These are phyloP conservation scores for Drosophila conformis DNA, from an alignment of 2,888 invertebrate genomes.

Conservation along the genomic window DNA sequence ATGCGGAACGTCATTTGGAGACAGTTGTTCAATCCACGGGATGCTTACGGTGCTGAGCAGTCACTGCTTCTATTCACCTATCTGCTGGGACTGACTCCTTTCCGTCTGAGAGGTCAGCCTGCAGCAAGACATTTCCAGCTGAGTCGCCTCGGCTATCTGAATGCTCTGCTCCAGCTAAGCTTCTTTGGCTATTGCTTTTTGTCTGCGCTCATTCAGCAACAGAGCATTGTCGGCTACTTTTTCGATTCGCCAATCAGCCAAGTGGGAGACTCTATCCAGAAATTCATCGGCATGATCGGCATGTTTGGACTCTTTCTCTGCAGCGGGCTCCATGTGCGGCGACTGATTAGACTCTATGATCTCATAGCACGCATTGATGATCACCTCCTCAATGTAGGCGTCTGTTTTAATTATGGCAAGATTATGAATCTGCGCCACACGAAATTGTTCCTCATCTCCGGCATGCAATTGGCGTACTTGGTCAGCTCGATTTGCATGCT, in stretches of 20 bases:
- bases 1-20: slow-evolving; percentile 54
- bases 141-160: slow-evolving; percentile 78
- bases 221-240: slow-evolving; percentile 84
- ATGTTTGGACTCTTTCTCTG: slow-evolving; percentile 81
- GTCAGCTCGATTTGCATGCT: slow-evolving; percentile 79
- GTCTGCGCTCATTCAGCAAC: slow-evolving; percentile 74
- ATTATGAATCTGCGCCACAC: slow-evolving; percentile 75
- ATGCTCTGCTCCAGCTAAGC: slow-evolving; percentile 74
- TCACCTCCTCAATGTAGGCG: slow-evolving; percentile 73
- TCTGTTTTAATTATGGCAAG: slow-evolving; percentile 77
- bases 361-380: slow-evolving; percentile 72
- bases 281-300: slow-evolving; percentile 81
- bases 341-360: slow-evolving; percentile 71
- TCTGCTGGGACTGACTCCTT: slow-evolving; percentile 82
- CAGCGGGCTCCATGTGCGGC: slow-evolving; percentile 68
- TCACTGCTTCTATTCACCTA: slow-evolving; percentile 80
- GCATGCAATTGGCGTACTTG: slow-evolving; percentile 77
- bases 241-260: slow-evolving; percentile 83
- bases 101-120: slow-evolving; percentile 67
- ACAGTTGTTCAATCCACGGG: slow-evolving; percentile 77
- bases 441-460: slow-evolving; percentile 63
- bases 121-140: slow-evolving; percentile 63
- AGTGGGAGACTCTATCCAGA: slow-evolving; percentile 83
- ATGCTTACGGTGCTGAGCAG: slow-evolving; percentile 81
- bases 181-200: slow-evolving; percentile 83